These are phyloP conservation scores for Caenorhabditis plicata DNA, from an alignment of 2,888 invertebrate genomes.

Conservation along the genomic window DNA sequence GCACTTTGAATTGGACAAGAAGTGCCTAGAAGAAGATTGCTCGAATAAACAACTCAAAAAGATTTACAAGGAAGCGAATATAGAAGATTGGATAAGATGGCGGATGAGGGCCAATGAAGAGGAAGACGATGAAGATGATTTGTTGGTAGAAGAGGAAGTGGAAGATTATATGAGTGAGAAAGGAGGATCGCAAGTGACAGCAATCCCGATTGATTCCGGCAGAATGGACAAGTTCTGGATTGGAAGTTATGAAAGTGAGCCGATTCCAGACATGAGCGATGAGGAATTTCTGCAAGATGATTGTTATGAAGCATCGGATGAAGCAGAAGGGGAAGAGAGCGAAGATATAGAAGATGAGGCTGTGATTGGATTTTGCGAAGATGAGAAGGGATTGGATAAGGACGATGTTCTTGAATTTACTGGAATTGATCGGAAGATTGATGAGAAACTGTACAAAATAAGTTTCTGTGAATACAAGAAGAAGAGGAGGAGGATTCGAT, in stretches of 20 bases:
- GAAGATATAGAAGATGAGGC: background rate
- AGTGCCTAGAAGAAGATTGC: background rate
- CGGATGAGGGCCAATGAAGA: background rate
- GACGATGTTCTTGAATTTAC: too few species aligned
- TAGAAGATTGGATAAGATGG: background rate
- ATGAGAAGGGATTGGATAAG: too few species aligned
- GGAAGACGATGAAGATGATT: background rate
- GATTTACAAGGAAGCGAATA: background rate
- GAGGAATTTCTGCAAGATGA: background rate
- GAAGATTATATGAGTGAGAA: conserved; percentile 1
- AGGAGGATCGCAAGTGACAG: background rate
- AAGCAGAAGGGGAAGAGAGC: background rate
- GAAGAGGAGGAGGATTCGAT: conserved; percentile 1
- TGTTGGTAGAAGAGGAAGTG: background rate
- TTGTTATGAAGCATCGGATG: background rate
- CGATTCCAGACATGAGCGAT: too few species aligned
- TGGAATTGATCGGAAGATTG: too few species aligned
- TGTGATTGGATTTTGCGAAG: too few species aligned
- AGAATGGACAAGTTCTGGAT: background rate
- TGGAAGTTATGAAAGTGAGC: background rate
- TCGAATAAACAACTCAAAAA: background rate
- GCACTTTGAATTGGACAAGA: background rate
- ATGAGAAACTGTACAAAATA: too few species aligned
- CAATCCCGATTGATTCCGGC: background rate
- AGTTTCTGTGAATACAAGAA: too few species aligned